Percentiles rank a stretch among this genome's conserved stretches.
Evolutionary conservation across 2,888 invertebrate genomes (phyloP).

Genomic region (Hemicrepidius hirtus): DNA sequence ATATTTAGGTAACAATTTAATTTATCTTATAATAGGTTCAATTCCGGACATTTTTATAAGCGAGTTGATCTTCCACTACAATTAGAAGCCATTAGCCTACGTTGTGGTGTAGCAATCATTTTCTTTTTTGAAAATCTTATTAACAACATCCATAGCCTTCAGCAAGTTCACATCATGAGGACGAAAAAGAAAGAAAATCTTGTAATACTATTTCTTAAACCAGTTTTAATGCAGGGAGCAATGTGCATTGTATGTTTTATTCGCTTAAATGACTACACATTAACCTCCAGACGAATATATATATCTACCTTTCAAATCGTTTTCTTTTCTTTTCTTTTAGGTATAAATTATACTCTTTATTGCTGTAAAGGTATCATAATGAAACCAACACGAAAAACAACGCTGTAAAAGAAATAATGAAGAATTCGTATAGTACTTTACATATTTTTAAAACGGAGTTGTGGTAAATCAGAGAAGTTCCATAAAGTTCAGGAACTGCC

Average conservation of each 20-base stretch:
- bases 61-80: conserved; percentile 16
- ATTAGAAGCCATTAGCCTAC: conserved; percentile 18
- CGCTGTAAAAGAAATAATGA: neutral
- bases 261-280: conserved; percentile 1
- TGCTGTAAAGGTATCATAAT: neutral
- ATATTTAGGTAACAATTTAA: conserved; percentile 15
- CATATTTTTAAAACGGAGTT: no score
- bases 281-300: conserved; percentile 7
- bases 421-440: no score
- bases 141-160: conserved; percentile 25
- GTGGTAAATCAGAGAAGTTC: no score
- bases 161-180: conserved; percentile 24
- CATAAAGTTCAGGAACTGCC: no score
- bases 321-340: no score
- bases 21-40: conserved; percentile 13
- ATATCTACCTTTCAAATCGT: conserved; percentile 4
- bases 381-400: neutral
- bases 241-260: conserved; percentile 14
- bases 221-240: conserved; percentile 34
- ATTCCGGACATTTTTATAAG: conserved; percentile 9
- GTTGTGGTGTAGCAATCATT: neutral
- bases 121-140: conserved; percentile 16
- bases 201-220: conserved; percentile 30
- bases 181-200: conserved; percentile 32
- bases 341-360: no score